phyloP scores from a whole-genome alignment of 2,113 vertebrate genomes.

The Centropus unirufus region DNA sequence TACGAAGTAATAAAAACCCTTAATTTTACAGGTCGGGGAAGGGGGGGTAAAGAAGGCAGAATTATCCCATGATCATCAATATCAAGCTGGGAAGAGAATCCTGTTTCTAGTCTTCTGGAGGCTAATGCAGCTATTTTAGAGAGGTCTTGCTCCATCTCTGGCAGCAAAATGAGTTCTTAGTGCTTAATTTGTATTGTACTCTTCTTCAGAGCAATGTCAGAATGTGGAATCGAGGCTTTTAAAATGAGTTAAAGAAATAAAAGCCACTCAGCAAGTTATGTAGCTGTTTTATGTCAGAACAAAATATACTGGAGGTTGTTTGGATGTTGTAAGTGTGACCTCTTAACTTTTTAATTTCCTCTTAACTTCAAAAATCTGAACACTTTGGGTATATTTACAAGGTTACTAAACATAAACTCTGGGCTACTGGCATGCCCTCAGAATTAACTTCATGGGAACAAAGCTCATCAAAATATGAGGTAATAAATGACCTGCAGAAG shows the following conservation, averaged over 20 bases:
- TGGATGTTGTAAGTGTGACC: not conserved
- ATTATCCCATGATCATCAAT: not conserved
- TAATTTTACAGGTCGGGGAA: not conserved
- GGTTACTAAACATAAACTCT: not conserved
- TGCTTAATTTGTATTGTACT: not conserved
- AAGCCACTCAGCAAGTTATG: not conserved
- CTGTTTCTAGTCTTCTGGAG: not conserved
- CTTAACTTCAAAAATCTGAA: conserved; percentile 4
- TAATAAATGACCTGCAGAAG: not conserved
- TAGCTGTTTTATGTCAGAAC: not conserved
- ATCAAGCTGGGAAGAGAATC: not conserved
- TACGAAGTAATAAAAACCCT: not conserved
- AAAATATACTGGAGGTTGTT: not conserved
- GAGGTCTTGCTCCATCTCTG: not conserved
- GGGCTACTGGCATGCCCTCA: not conserved
- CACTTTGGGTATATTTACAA: conserved; percentile 4
- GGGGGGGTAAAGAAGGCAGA: not conserved
- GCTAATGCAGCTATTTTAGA: not conserved
- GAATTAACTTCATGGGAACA: not conserved
- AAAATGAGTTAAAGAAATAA: not conserved
- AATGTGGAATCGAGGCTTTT: not conserved
- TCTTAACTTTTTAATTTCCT: conserved; percentile 22
- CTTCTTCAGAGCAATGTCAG: not conserved
- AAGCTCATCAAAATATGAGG: not conserved
- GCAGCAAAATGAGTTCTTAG: not conserved